phyloP scores from a whole-genome alignment of 1,140 invertebrate genomes.

The Polypedilum vanderplanki region DNA sequence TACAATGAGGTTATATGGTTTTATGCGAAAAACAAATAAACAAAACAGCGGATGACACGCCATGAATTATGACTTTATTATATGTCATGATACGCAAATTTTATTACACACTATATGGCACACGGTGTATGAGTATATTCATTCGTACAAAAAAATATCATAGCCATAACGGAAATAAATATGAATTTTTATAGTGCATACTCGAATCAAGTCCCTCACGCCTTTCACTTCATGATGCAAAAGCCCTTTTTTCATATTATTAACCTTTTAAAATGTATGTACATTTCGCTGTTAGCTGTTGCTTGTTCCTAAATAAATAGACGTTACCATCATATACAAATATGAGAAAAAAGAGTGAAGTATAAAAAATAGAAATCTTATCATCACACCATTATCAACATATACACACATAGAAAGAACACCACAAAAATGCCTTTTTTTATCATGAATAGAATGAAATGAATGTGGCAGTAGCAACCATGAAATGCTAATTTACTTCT shows the following conservation, averaged over 20 bases:
- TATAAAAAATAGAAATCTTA: no score
- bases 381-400: no score
- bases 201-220: neutral
- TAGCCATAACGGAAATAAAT: constrained; percentile 6
- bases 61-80: constrained; percentile 29
- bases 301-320: neutral
- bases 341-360: neutral
- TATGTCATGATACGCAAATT: constrained; percentile 27
- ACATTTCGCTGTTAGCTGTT: neutral
- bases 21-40: constrained; percentile 28
- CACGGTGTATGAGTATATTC: neutral
- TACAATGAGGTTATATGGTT: neutral
- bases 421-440: no score
- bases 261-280: neutral
- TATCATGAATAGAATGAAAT: no score
- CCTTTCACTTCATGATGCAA: neutral
- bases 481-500: no score
- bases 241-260: constrained; percentile 2
- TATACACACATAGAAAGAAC: no score
- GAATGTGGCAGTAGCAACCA: no score
- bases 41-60: constrained; percentile 22
- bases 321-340: neutral
- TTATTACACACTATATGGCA: constrained; percentile 16
- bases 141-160: neutral
- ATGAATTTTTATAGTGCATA: neutral